Evolutionary conservation across 2,113 vertebrate species (phyloP), one percentile per base, ranked within the genome.

Genomic region (Panthera uncia): DNA sequence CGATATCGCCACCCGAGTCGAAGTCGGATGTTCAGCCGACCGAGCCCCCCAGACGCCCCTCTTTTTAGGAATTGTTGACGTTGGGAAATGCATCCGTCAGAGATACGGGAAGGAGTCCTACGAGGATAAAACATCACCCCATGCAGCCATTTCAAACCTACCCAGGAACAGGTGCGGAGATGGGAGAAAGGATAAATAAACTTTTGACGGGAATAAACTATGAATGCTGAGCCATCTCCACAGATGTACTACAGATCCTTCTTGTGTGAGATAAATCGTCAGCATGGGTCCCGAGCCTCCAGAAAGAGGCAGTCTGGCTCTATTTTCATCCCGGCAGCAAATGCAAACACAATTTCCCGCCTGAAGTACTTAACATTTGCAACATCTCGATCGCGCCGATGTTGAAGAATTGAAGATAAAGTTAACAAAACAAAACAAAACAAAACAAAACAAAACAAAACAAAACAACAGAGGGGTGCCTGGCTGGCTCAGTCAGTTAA

Each of bases 221-320:
- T 21, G 3, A 33, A 21, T 63, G 10, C 5, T 3, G 27, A 36
- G 36, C n/a, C 12, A 0, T 15, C 25, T n/a, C 27, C 6, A 4
- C 19, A 14, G n/a, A 1, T 3, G 2, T 0, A 1, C 38, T 7
- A 21, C 31, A 0, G 68, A 45, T 76, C 19, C 7, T 8, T 5
- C n/a, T 4, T 7, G 19, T 7, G 10, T 3, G 3, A 2, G 10
- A 33, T 21, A 19, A 27, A 80, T 33, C 1, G 7, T 48, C 74
- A 0, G 52, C 2, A 2, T 23, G 4, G 1, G 16, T 33, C 5
- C 8, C 0, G 7, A 6, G 74, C 2, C 16, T 33, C 41, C 55
- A 16, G 66, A 16, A 61, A 65, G 21, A 92, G 66, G 74, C n/a
- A 0, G n/a, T 55, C 16, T 4, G 7, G 2, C 4, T n/a, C 41